Percentiles rank a stretch among this genome's conserved stretches.
Conservation (phyloP, 2,113 vertebrate species). For the Dipodomys stephensi region DNA sequence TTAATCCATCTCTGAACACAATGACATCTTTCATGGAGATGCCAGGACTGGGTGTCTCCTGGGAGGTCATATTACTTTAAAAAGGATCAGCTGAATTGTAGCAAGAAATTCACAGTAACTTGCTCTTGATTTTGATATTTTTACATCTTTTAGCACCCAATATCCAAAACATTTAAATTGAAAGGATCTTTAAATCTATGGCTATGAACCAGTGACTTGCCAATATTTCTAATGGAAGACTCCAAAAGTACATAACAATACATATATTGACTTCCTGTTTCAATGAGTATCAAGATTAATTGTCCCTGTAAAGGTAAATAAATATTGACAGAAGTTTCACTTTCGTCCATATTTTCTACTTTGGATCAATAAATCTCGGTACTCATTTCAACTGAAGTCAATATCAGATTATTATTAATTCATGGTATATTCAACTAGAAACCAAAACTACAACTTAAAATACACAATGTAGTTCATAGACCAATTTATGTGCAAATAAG, state of each 20-base stretch:
- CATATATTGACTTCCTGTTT: conserved; percentile 81
- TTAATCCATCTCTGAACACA: neutral
- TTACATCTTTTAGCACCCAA: conserved; percentile 69
- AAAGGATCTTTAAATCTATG: conserved; percentile 75
- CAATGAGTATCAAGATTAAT: conserved; percentile 83
- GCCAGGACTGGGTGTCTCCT: neutral
- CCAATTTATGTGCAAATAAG: conserved; percentile 67
- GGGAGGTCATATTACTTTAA: conserved; percentile 49
- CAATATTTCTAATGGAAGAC: conserved; percentile 83
- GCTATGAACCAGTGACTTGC: conserved; percentile 64
- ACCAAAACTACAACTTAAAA: conserved; percentile 73
- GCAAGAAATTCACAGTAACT: conserved; percentile 32
- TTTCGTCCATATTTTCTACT: conserved; percentile 82
- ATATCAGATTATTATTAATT: conserved; percentile 81
- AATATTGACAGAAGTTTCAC: conserved; percentile 83
- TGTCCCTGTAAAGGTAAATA: conserved; percentile 82
- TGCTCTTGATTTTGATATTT: conserved; percentile 46
- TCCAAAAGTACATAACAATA: conserved; percentile 82
- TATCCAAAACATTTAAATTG: conserved; percentile 73
- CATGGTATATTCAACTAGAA: conserved; percentile 71
- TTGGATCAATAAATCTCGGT: conserved; percentile 79
- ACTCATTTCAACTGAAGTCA: conserved; percentile 80
- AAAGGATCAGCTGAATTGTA: conserved; percentile 39
- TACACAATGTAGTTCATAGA: conserved; percentile 31
- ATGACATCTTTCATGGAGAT: conserved; percentile 26